Percentiles rank a stretch among this genome's conserved stretches.
Conservation (phyloP, 2,797 vertebrate genomes). For the Dendrocincla fuliginosa region DNA sequence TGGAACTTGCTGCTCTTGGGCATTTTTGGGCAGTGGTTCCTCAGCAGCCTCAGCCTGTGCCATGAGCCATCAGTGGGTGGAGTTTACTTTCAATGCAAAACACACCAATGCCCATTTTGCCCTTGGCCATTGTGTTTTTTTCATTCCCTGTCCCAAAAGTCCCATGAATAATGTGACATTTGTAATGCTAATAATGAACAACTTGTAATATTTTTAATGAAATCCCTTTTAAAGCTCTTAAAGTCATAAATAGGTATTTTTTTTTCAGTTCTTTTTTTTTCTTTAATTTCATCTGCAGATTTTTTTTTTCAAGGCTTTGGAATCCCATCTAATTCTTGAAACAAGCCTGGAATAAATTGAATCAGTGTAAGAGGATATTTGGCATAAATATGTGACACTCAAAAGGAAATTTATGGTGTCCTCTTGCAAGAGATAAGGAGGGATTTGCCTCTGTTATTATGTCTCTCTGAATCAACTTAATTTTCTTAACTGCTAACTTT, state of each 20-base stretch:
- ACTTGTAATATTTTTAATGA: conserved; percentile 70
- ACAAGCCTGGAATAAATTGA: conserved; percentile 69
- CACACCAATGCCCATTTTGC: neutral
- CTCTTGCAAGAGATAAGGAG: conserved; percentile 26
- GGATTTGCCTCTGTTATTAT: conserved; percentile 21
- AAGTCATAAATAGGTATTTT: conserved; percentile 60
- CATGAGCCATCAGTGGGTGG: rapidly evolving
- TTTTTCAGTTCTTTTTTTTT: conserved; percentile 55
- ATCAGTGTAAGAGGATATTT: conserved; percentile 69
- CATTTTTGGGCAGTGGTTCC: neutral
- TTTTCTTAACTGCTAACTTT: neutral
- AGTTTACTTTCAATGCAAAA: neutral
- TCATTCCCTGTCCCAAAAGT: neutral
- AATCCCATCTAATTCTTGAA: conserved; percentile 69
- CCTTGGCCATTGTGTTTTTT: conserved; percentile 15
- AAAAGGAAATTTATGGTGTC: conserved; percentile 34
- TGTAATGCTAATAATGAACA: conserved; percentile 52
- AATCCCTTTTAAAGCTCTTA: conserved; percentile 58
- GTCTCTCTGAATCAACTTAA: neutral
- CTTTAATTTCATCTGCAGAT: conserved; percentile 62
- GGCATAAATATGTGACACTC: conserved; percentile 58
- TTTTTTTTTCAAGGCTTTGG: conserved; percentile 61
- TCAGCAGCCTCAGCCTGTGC: neutral
- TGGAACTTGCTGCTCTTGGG: neutral
- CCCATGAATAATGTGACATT: neutral